Percentiles rank a stretch among this genome's conserved stretches.
Evolutionary conservation across 2,888 invertebrate genomes (phyloP).

Genomic region (Ligdia adustata): DNA sequence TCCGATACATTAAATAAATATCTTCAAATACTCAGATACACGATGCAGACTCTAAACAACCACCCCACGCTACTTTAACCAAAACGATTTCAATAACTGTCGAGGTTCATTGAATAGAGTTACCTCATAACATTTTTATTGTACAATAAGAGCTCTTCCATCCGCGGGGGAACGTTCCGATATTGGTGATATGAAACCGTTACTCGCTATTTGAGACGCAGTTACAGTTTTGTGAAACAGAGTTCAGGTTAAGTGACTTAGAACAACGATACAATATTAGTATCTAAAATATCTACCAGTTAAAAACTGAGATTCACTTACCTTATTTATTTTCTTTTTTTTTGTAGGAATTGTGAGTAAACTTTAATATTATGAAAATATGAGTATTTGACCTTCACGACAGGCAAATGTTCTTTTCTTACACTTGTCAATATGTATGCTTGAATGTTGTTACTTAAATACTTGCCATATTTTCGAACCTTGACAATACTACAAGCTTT

Average conservation of each 20-base stretch:
- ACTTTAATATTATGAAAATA: no score
- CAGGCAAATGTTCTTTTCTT: no score
- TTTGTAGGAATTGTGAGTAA: no score
- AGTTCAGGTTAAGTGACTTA: constrained; percentile 61
- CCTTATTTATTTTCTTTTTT: no score
- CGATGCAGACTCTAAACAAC: constrained; percentile 39
- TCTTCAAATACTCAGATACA: not conserved
- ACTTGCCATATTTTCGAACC: no score
- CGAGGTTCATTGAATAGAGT: constrained; percentile 77
- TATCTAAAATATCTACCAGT: no score
- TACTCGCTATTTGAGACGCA: constrained; percentile 15
- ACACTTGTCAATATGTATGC: no score
- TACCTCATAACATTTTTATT: constrained; percentile 82
- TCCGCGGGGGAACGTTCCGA: constrained; percentile 59
- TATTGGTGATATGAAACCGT: constrained; percentile 57
- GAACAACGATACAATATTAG: constrained; percentile 30
- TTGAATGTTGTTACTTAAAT: no score
- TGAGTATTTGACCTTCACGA: no score
- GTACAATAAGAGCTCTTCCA: constrained; percentile 73
- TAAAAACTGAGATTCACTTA: no score
- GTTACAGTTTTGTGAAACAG: constrained; percentile 12
- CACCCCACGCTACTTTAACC: constrained; percentile 61
- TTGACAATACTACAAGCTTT: no score
- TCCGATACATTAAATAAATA: no score
- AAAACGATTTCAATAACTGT: constrained; percentile 79